phyloP scores from a whole-genome alignment of 1,140 invertebrate species.

The Trachelipus rathkii region DNA sequence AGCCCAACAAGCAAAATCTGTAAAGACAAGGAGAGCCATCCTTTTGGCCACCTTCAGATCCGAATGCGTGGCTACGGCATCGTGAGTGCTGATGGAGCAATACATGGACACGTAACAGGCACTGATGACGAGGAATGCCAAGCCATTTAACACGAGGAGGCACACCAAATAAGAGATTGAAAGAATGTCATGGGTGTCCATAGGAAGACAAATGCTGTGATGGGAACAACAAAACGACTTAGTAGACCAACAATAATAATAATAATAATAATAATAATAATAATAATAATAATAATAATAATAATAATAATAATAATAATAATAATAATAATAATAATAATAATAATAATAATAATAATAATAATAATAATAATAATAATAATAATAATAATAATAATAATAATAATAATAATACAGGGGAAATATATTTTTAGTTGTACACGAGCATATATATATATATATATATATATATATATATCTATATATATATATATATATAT shows the following conservation, averaged over 20 bases:
- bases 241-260: no score
- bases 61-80: constrained; percentile 49
- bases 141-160: constrained; percentile 65
- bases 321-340: no score
- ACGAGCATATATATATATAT: no score
- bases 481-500: constrained; percentile 37
- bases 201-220: constrained; percentile 67
- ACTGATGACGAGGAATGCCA: constrained; percentile 72
- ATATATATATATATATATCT: constrained; percentile 26
- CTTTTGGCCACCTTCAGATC: constrained; percentile 69
- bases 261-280: no score
- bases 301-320: no score
- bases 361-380: constrained; percentile 4
- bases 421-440: no score
- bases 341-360: not conserved
- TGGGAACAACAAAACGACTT: not conserved
- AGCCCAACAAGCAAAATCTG: constrained; percentile 81
- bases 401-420: not conserved
- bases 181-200: constrained; percentile 59
- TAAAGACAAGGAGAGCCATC: constrained; percentile 80
- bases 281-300: no score
- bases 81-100: constrained; percentile 59
- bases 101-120: constrained; percentile 79
- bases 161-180: constrained; percentile 67
- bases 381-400: not conserved